A percentile compares a stretch with the other conserved stretches of the same genome.
phyloP scores from a whole-genome alignment of 2,113 vertebrate species.

The Vidua chalybeata region DNA sequence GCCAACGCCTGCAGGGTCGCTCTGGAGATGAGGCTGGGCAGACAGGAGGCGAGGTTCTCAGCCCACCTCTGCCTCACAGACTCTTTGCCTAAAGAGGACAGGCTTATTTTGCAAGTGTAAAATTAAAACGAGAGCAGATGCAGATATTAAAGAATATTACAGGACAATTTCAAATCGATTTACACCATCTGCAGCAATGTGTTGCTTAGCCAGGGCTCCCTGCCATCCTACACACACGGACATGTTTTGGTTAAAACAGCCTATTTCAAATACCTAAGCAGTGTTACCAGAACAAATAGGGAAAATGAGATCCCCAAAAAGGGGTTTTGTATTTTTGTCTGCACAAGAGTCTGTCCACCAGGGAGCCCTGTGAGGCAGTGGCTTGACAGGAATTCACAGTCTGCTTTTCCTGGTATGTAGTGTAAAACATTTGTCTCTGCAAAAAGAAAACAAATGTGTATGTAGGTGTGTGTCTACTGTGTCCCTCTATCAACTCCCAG shows the following conservation, averaged over 20 bases:
- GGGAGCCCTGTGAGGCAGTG: not conserved
- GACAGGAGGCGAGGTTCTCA: not conserved
- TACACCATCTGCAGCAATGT: not conserved
- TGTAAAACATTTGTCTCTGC: not conserved
- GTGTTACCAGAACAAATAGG: not conserved
- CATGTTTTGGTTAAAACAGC: not conserved
- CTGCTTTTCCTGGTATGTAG: not conserved
- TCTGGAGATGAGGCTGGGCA: not conserved
- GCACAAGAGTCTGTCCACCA: not conserved
- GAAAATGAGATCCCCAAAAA: not conserved
- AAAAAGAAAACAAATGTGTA: not conserved
- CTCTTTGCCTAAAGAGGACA: not conserved
- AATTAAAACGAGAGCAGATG: not conserved
- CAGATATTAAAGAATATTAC: not conserved
- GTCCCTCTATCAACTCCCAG: not conserved
- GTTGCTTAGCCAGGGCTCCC: not conserved
- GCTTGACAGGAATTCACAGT: not conserved
- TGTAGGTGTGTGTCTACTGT: not conserved
- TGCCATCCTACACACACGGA: not conserved
- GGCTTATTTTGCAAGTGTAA: not conserved
- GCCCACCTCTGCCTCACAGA: not conserved
- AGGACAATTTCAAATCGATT: not conserved
- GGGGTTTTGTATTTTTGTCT: not conserved
- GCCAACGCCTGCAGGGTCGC: rapidly evolving
- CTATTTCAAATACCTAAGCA: not conserved